phyloP scores from a whole-genome alignment of 1,140 invertebrate genomes.

The Cylas formicarius region DNA sequence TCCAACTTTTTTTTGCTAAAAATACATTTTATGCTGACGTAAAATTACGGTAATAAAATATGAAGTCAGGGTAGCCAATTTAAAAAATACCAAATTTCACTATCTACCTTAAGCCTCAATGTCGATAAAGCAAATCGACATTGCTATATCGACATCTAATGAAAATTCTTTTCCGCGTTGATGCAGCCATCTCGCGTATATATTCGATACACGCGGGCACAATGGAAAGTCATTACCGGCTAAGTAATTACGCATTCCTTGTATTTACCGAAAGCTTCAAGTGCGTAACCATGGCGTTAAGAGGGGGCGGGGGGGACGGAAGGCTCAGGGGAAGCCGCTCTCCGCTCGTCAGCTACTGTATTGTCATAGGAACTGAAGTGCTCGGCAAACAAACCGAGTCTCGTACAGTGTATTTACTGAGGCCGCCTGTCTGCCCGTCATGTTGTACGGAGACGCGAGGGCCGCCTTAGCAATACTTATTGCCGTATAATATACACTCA shows the following conservation, averaged over 20 bases:
- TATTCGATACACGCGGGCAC: constrained; percentile 24
- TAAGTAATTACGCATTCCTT: constrained; percentile 27
- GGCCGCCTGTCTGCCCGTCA: constrained; percentile 27
- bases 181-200: no score
- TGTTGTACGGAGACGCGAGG: constrained; percentile 9
- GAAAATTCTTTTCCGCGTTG: no score
- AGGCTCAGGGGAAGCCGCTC: constrained; percentile 37
- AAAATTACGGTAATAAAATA: no score
- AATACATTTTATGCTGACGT: no score
- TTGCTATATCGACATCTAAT: no score
- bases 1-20: no score
- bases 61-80: no score
- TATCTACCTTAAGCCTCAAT: no score
- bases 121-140: no score
- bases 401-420: constrained; percentile 35
- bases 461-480: neutral
- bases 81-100: no score
- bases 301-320: constrained; percentile 19
- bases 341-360: constrained; percentile 43
- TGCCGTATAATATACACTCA: no score
- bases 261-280: constrained; percentile 26
- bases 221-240: constrained; percentile 27
- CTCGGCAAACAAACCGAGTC: constrained; percentile 35
- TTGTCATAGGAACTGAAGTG: constrained; percentile 43
- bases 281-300: constrained; percentile 7